phyloP scores from a whole-genome alignment of 2,888 invertebrate genomes.

The Drosophila algonquin region DNA sequence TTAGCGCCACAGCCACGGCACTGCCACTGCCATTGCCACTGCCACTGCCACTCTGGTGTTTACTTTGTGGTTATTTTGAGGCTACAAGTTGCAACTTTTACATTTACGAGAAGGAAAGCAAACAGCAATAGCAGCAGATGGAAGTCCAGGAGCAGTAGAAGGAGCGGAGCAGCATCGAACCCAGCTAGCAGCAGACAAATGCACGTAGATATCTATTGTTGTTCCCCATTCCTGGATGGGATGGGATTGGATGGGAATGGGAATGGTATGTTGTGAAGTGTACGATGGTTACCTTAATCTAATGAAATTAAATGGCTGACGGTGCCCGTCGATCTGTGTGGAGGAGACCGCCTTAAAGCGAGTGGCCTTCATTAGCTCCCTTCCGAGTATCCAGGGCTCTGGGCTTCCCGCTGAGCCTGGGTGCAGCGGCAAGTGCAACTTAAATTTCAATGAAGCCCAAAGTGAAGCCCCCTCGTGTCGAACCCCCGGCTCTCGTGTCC shows the following conservation, averaged over 20 bases:
- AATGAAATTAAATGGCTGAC: constrained; percentile 60
- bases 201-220: constrained; percentile 15
- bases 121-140: constrained; percentile 37
- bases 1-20: constrained; percentile 25
- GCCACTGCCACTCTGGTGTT: constrained; percentile 66
- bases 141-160: constrained; percentile 22
- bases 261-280: constrained; percentile 11
- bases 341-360: constrained; percentile 43
- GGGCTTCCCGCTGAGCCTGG: not conserved
- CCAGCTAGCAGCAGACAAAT: constrained; percentile 7
- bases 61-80: constrained; percentile 79
- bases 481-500: constrained; percentile 11
- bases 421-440: constrained; percentile 28
- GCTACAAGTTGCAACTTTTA: constrained; percentile 77
- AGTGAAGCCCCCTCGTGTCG: constrained; percentile 11
- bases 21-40: constrained; percentile 20
- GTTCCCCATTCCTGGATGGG: constrained; percentile 7
- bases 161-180: constrained; percentile 10
- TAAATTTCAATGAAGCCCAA: constrained; percentile 57
- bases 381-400: constrained; percentile 29
- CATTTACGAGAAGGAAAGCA: constrained; percentile 54
- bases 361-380: constrained; percentile 54
- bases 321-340: constrained; percentile 35
- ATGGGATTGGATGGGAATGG: too few species aligned
- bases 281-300: constrained; percentile 59